Evolutionary conservation across 2,113 vertebrate genomes (phyloP).

Genomic region (Trematocara unimaculatum): DNA sequence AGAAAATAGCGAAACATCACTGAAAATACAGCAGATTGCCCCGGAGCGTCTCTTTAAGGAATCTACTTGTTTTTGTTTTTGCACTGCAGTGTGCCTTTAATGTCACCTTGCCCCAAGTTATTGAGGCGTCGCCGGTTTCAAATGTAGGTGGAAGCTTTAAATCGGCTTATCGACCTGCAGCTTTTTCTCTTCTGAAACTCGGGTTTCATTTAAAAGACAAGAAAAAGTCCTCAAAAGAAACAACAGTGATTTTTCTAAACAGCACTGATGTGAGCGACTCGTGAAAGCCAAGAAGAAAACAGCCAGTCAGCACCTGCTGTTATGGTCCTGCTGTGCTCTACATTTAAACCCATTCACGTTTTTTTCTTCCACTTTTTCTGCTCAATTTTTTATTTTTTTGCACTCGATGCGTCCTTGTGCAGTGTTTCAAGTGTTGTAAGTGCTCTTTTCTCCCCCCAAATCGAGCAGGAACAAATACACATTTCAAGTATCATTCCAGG

Average conservation of each 20-base stretch:
- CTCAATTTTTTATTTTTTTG: not conserved
- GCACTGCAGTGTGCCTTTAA: not conserved
- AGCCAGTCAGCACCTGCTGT: not conserved
- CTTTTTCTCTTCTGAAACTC: not conserved
- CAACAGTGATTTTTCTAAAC: not conserved
- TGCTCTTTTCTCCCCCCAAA: not conserved
- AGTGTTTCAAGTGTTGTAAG: not conserved
- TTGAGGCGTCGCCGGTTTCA: not conserved
- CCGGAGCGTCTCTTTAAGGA: not conserved
- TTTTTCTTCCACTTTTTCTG: not conserved
- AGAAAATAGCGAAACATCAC: not conserved
- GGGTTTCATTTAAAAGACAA: not conserved
- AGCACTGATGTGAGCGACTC: not conserved
- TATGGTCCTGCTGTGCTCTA: conserved; percentile 2
- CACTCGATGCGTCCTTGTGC: not conserved
- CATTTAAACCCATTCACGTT: not conserved
- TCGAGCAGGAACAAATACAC: not conserved
- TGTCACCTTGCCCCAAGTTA: not conserved
- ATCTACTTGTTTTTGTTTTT: not conserved
- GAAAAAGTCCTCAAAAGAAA: not conserved
- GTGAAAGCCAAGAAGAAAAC: not conserved
- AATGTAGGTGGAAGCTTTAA: not conserved
- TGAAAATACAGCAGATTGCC: not conserved
- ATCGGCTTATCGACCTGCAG: conserved; percentile 11
- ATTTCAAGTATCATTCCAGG: not conserved